phyloP scores from a whole-genome alignment of 2,113 vertebrate species.

The Micromys minutus region DNA sequence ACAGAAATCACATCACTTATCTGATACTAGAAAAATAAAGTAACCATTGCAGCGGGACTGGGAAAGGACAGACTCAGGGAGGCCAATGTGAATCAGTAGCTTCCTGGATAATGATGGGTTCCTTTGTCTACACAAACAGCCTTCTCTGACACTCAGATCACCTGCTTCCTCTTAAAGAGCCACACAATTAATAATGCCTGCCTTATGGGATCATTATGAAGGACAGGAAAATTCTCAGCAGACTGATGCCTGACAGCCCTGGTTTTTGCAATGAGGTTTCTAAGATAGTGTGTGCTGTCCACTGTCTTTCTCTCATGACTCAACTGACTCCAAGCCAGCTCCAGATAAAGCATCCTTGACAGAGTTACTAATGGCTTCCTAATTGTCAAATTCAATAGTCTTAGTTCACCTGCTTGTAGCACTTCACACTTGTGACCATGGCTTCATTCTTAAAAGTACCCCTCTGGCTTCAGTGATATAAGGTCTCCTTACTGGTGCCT shows the following conservation, averaged over 20 bases:
- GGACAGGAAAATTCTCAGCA: not conserved
- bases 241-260: not conserved
- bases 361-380: not conserved
- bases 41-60: not conserved
- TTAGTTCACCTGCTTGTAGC: not conserved
- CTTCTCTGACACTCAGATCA: not conserved
- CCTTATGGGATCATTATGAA: not conserved
- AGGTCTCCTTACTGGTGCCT: not conserved
- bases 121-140: not conserved
- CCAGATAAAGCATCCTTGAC: not conserved
- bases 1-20: slow-evolving; percentile 60
- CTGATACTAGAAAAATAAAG: slow-evolving; percentile 26
- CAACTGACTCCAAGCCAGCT: not conserved
- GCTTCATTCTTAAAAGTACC: not conserved
- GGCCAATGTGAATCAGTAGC: not conserved
- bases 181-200: not conserved
- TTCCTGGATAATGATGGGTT: not conserved
- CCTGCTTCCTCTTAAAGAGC: not conserved
- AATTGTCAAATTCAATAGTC: not conserved
- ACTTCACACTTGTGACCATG: not conserved
- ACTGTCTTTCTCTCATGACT: not conserved
- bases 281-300: not conserved
- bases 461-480: not conserved
- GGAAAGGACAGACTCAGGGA: not conserved
- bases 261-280: not conserved